Base-by-base conservation (phyloP, 2,797 vertebrate genomes). In the Acrocephalus scirpaceus region DNA sequence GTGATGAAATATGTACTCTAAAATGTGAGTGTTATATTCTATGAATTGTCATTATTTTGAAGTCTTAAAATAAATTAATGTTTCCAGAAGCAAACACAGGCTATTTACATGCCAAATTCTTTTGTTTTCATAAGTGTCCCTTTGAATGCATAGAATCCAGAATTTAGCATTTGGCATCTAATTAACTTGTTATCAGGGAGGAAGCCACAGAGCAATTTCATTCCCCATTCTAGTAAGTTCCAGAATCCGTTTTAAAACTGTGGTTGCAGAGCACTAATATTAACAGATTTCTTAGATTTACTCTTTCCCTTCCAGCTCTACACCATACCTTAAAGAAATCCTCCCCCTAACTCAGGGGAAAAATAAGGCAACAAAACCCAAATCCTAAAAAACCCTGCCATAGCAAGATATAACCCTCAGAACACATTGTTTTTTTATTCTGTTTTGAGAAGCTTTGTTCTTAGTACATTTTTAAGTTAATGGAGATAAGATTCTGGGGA, bases 161-260 rank as follows among this genome's bases (percentile, higher is more conserved):
- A 73, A 75, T 92, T 97, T 94, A 93, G 67, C 42, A 94, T 74
- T 97, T 97, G 76, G 34, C 86, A 89, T 92, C 65, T 95, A 95
- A 92, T 97, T 97, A 94, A 90, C 95, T 93, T 91, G 80, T 95
- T 97, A 93, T 85, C 81, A 95, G 27, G 57, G 40, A 53, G 76
- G 29, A 90, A 96, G 91, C 97, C 81, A 95, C 21, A 16, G 66
- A 86, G 50, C 1, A 14, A 73, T 95, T 70, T 45, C 86, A 75
- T 87, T 94, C 78, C 47, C 58, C 53, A 53, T 96, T 92, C 76
- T 96, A 29, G 3, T 92, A 88, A 95, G 87, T 86, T 91, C 83
- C 91, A 86, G 58, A 90, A 95, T 93, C 87, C 97, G 91, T 87
- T 96, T 86, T 92, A 90, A 97, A 97, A 95, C 87, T 97, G 79